A percentile compares a stretch with the other conserved stretches of the same genome.
These are phyloP conservation scores for Anorthoa munda DNA, from an alignment of 2,888 invertebrate genomes.

Conservation along the genomic window DNA sequence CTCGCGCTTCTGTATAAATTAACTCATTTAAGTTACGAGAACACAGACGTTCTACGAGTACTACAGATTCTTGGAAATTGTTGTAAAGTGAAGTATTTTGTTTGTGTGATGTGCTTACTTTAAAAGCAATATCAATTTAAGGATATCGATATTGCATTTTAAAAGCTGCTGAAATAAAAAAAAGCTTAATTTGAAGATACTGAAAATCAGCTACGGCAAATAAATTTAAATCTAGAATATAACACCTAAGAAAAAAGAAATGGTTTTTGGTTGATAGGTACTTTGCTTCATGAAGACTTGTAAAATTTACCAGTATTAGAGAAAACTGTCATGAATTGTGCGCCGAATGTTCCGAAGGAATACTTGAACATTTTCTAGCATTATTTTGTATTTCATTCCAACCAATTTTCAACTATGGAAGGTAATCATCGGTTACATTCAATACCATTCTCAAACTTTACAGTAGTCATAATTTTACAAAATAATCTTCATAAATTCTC, in stretches of 20 bases:
- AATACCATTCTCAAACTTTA: background rate
- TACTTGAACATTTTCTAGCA: background rate
- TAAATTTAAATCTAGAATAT: too few relatives aligned
- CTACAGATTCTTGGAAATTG: constrained; percentile 46
- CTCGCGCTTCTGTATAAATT: constrained; percentile 85
- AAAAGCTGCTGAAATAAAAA: background rate
- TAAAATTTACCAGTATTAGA: too few relatives aligned
- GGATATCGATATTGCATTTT: background rate
- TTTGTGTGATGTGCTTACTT: background rate
- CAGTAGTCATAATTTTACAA: constrained; percentile 13
- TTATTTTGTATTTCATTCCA: too few relatives aligned
- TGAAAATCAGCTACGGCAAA: too few relatives aligned
- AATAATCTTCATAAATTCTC: constrained; percentile 23
- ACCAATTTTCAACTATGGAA: background rate
- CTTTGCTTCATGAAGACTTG: too few relatives aligned
- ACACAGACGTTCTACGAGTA: constrained; percentile 44
- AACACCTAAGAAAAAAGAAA: too few relatives aligned
- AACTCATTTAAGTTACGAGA: constrained; percentile 75
- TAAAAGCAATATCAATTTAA: background rate
- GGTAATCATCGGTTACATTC: background rate
- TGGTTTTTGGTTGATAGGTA: too few relatives aligned
- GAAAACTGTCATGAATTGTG: too few relatives aligned
- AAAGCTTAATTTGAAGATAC: too few relatives aligned
- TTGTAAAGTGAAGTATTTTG: constrained; percentile 2
- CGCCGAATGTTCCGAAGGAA: too few relatives aligned